Percentiles rank a stretch among this genome's conserved stretches.
Evolutionary conservation across 2,113 vertebrate species (phyloP).

Genomic region (Cyprinus carpio): DNA sequence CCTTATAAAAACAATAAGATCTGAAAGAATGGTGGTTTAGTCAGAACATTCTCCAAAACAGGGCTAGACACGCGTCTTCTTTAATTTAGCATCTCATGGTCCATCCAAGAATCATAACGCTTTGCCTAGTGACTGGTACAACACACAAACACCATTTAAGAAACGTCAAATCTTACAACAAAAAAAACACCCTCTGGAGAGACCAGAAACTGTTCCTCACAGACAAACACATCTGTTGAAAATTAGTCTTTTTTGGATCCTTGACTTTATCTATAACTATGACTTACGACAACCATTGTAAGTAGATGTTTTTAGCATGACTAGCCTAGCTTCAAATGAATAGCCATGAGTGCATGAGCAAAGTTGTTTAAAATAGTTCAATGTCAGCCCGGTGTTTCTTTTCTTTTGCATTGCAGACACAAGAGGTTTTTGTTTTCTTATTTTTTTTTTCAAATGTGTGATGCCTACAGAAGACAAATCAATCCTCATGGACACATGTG

Average conservation of each 20-base stretch:
- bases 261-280: slow-evolving; percentile 54
- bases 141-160: slow-evolving; percentile 50
- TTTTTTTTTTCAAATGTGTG: neutral
- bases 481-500: neutral
- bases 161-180: slow-evolving; percentile 48
- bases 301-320: slow-evolving; percentile 42
- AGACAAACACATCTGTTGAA: slow-evolving; percentile 58
- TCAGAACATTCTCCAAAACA: slow-evolving; percentile 7
- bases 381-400: neutral
- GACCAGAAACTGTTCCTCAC: slow-evolving; percentile 48
- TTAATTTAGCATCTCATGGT: slow-evolving; percentile 12
- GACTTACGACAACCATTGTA: slow-evolving; percentile 15
- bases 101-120: slow-evolving; percentile 61
- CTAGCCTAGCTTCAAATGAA: slow-evolving; percentile 8
- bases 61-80: neutral
- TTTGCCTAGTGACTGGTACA: slow-evolving; percentile 60
- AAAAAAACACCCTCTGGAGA: slow-evolving; percentile 46
- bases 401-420: neutral
- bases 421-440: neutral
- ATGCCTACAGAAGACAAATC: neutral
- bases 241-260: slow-evolving; percentile 54
- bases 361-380: slow-evolving; percentile 18
- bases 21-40: slow-evolving; percentile 30
- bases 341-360: neutral
- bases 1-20: slow-evolving; percentile 16